Base-by-base conservation (phyloP, 2,888 invertebrate genomes). In the Geophilus truncorum region DNA sequence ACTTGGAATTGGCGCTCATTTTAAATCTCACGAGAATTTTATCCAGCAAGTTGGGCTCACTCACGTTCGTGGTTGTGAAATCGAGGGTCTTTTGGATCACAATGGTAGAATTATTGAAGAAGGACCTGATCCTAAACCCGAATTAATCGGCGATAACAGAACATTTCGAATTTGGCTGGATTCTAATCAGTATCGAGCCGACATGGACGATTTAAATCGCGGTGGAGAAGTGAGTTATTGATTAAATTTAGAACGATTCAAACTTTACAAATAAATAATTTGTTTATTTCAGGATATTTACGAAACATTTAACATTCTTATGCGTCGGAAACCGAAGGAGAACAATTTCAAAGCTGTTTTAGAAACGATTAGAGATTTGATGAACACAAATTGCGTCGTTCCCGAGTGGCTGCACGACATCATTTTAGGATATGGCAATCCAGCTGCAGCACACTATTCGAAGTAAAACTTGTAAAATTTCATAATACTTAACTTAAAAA, bases 281-380 rank as follows among this genome's bases (percentile, higher is more conserved):
- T 62, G 18, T 77, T 79, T 32, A 30, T 79, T 80, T 1, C 80
- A 86, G 82, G 94, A 95, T 86, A 92, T 95, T 0, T 95, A 96
- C 87, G 94, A 94, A 85, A 92, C 93, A 12, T 99, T 99, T 88
- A 99, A 98, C 87, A 93, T 99, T 79, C 91, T 99, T 81, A 94
- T 99, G 92, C 91, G 99, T 45, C 91, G 99, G n/a, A 98, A 98
- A 87, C 98, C 99, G 0, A 99, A 99, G 86, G 98, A 99, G 88
- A 99, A 99, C 87, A 99, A 99, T 88, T 99, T 99, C 88, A 99
- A 99, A 88, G 99, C 99, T 0, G 99, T 99, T 0, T 88, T 99
- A 84, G 98, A 98, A 88, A 99, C 99, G 0, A 99, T 99, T 82
- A 90, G 99, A 1, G 97, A 98, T 88, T 90, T 99, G 83, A 98